These are phyloP conservation scores for Heliconius melpomene DNA, from an alignment of 1,140 invertebrate genomes.

Conservation along the genomic window DNA sequence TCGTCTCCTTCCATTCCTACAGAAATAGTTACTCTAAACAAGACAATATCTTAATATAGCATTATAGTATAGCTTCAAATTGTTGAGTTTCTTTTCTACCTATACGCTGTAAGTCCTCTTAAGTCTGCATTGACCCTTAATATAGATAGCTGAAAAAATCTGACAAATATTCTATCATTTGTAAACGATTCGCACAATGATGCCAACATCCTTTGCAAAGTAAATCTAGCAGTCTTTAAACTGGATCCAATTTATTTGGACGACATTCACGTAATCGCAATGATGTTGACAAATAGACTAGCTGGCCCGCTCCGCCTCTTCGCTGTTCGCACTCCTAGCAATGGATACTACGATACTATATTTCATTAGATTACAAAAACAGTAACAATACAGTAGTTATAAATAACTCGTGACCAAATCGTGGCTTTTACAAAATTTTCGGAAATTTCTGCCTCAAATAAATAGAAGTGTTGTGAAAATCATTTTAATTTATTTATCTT, in stretches of 20 bases:
- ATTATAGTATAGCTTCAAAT: no score
- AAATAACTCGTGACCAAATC: slow-evolving; percentile 42
- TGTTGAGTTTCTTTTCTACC: no score
- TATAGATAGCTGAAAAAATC: slow-evolving; percentile 2
- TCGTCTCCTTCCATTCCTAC: no score
- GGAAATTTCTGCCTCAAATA: not conserved
- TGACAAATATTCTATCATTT: not conserved
- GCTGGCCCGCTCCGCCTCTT: slow-evolving; percentile 63
- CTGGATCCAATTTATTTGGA: slow-evolving; percentile 73
- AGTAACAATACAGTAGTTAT: slow-evolving; percentile 51
- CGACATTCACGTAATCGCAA: slow-evolving; percentile 73
- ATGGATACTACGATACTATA: slow-evolving; percentile 63
- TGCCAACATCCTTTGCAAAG: slow-evolving; percentile 11
- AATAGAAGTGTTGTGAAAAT: not conserved
- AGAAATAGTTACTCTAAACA: no score
- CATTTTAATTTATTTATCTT: not conserved
- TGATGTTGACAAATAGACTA: slow-evolving; percentile 79
- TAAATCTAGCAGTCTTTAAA: slow-evolving; percentile 36
- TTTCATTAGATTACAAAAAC: slow-evolving; percentile 65
- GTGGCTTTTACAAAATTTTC: not conserved
- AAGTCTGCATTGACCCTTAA: no score
- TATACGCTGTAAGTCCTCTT: no score
- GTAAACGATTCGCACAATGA: not conserved
- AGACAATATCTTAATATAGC: no score
- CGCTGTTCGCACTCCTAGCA: slow-evolving; percentile 67